phyloP scores from a whole-genome alignment of 2,113 vertebrate genomes.

The Bostrychus sinensis region DNA sequence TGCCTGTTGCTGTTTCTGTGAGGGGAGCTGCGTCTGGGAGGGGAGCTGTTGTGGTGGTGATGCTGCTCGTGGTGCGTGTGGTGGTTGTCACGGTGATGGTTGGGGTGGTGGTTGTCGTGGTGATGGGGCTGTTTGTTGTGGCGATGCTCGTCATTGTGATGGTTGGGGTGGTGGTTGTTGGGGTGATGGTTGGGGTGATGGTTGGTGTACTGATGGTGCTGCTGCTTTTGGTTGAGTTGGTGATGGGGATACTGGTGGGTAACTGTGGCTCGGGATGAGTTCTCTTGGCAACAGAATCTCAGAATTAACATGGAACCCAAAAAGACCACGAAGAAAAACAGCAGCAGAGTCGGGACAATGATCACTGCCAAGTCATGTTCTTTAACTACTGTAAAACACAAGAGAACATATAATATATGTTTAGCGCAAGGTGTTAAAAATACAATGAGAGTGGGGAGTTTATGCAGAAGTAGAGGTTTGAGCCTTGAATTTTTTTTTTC shows the following conservation, averaged over 20 bases:
- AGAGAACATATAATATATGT: too few species aligned
- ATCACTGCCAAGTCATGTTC: constrained; percentile 69
- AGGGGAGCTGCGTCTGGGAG: neutral
- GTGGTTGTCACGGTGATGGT: neutral
- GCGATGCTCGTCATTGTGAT: too few species aligned
- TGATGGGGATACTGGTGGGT: neutral
- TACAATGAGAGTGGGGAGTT: too few species aligned
- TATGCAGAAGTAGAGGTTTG: too few species aligned
- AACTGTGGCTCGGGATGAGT: neutral
- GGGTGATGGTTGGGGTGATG: neutral
- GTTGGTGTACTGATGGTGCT: neutral
- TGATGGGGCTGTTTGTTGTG: neutral
- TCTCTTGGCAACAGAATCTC: constrained; percentile 10
- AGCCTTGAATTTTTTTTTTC: too few species aligned
- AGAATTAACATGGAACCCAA: constrained; percentile 41
- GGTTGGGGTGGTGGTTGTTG: neutral
- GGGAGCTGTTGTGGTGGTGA: neutral
- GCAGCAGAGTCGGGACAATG: constrained; percentile 71
- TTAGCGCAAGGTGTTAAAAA: too few species aligned
- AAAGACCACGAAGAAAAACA: constrained; percentile 35
- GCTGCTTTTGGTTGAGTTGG: neutral
- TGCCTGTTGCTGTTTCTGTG: constrained; percentile 17
- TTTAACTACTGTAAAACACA: constrained; percentile 42
- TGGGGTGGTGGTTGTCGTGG: neutral
- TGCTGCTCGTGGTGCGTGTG: neutral